Evolutionary conservation across 2,797 vertebrate species (phyloP), one percentile per base, ranked within the genome.

Genomic region (Enteromius trimaculatus): DNA sequence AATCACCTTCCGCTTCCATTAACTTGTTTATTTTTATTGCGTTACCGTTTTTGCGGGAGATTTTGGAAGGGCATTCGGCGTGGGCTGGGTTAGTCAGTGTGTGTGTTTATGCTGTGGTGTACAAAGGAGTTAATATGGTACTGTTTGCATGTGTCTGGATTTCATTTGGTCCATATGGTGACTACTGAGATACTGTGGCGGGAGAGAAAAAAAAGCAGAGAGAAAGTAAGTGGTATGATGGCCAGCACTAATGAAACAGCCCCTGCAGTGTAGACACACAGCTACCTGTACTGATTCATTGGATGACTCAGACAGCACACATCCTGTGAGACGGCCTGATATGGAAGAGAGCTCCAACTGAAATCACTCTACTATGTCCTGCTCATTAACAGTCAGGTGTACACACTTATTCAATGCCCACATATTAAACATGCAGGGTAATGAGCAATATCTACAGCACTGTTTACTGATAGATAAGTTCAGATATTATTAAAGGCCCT

Each of bases 101-200:
- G 19, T 58, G 62, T 70, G 85, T 82, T 81, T 44, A 65, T 6
- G 75, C 62, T 64, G 81, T 66, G 31, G 53, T 65, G 23, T 60
- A 53, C 51, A 39, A 31, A 80, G 86, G 68, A 87, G 79, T 81
- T 81, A 86, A 82, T 55, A 82, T 77, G 86, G 87, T 69, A 86
- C 80, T 74, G 79, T 65, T 68, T 80, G 82, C 71, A 79, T 88
- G 82, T 83, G 86, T 87, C 86, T 87, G 88, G 80, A 79, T 62
- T 60, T 87, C 74, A 86, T 90, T 88, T 82, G 81, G 88, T 86
- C 88, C 88, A 90, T 91, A 90, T 92, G 91, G 88, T 83, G 26
- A 44, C 74, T 55, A 84, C 68, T 62, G 53, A 62, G 81, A 74
- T 75, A 26, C 75, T 17, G 58, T 66, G 34, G 71, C 77, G 65